Evolutionary conservation across 2,113 vertebrate genomes (phyloP).

Genomic region (Corythornis vintsioides): DNA sequence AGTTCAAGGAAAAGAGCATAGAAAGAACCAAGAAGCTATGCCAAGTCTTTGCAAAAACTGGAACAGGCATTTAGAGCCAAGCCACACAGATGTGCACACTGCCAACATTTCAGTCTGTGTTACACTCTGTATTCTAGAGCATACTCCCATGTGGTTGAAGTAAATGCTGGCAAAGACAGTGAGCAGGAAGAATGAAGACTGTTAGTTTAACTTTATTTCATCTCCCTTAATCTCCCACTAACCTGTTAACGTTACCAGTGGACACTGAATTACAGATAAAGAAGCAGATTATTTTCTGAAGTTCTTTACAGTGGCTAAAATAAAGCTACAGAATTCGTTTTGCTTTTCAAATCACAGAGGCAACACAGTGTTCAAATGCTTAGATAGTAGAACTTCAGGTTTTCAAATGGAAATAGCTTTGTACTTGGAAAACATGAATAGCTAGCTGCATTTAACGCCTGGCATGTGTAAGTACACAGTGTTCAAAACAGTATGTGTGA

Average conservation of each 20-base stretch:
- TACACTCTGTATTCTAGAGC: not conserved
- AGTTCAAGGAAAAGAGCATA: not conserved
- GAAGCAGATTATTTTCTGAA: not conserved
- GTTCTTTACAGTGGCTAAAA: not conserved
- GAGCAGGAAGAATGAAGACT: not conserved
- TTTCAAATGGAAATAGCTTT: conserved; percentile 40
- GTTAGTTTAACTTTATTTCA: not conserved
- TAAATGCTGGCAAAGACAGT: not conserved
- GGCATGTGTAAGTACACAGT: not conserved
- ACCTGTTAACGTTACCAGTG: not conserved
- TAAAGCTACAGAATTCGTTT: not conserved
- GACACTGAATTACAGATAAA: not conserved
- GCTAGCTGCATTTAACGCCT: conserved; percentile 8
- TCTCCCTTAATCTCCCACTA: not conserved
- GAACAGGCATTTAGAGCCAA: not conserved
- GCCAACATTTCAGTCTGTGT: conserved; percentile 21
- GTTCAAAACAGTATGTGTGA: not conserved
- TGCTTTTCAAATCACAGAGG: not conserved
- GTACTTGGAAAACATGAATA: conserved; percentile 35
- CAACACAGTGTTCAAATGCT: not conserved
- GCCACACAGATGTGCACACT: not conserved
- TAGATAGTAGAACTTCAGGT: not conserved
- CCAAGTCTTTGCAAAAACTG: conserved; percentile 22
- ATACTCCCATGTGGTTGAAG: not conserved
- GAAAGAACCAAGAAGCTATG: not conserved